Percentiles rank a stretch among this genome's conserved stretches.
phyloP scores from a whole-genome alignment of 1,140 invertebrate genomes.

The Meloidogyne floridensis region DNA sequence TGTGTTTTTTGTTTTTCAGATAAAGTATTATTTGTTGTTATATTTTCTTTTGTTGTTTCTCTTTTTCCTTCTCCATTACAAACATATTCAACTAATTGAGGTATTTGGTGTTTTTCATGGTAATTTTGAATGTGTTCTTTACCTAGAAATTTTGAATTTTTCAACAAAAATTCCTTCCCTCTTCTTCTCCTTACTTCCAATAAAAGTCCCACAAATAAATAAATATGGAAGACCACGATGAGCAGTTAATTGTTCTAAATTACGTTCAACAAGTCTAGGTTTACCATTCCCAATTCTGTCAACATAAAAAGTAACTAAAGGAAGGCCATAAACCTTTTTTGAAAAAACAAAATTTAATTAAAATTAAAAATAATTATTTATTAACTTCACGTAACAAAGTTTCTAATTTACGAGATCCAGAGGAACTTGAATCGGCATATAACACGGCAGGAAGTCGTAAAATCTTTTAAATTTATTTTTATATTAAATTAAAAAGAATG shows the following conservation, averaged over 20 bases:
- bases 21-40: too few relatives aligned
- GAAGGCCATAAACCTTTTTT: conserved; percentile 54
- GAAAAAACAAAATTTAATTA: background rate
- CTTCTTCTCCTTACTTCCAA: conserved; percentile 55
- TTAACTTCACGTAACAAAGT: conserved; percentile 56
- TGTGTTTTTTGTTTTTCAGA: too few relatives aligned
- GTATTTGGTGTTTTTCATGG: conserved; percentile 58
- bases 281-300: conserved; percentile 59
- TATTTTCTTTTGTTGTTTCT: background rate
- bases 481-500: background rate
- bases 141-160: conserved; percentile 38
- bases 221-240: conserved; percentile 63
- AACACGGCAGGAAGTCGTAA: conserved; percentile 63
- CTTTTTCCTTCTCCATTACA: conserved; percentile 35
- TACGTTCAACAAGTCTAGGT: conserved; percentile 50
- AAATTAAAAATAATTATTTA: background rate
- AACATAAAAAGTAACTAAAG: conserved; percentile 64
- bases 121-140: conserved; percentile 64
- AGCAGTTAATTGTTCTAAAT: conserved; percentile 61
- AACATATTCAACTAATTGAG: conserved; percentile 58
- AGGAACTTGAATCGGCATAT: conserved; percentile 57
- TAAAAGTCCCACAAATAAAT: conserved; percentile 66
- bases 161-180: too few relatives aligned
- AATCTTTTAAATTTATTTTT: conserved; percentile 51
- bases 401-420: conserved; percentile 50